These are phyloP conservation scores for Protaetia brevitarsis DNA, from an alignment of 1,140 invertebrate genomes.

Conservation along the genomic window DNA sequence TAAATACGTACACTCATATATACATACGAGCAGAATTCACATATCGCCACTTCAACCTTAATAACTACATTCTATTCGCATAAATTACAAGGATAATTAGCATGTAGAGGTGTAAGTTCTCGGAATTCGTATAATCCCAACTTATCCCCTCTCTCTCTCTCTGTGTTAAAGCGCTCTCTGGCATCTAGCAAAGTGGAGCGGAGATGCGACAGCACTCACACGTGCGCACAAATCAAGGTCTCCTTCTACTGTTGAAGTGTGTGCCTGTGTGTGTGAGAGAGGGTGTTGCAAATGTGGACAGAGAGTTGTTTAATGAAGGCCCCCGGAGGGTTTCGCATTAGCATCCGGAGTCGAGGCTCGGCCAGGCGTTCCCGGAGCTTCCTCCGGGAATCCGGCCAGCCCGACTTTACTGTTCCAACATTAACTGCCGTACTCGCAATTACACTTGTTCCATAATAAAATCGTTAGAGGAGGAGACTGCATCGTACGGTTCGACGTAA, in stretches of 20 bases:
- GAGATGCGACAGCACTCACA: too few relatives aligned
- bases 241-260: too few relatives aligned
- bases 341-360: constrained; percentile 25
- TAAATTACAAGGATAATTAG: constrained; percentile 23
- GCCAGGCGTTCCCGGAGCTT: constrained; percentile 20
- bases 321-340: constrained; percentile 27
- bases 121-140: constrained; percentile 21
- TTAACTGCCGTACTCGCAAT: constrained; percentile 25
- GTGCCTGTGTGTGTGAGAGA: neutral
- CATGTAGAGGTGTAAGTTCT: constrained; percentile 23
- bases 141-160: neutral
- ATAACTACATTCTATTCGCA: constrained; percentile 13
- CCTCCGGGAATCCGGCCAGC: constrained; percentile 24
- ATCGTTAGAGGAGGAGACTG: neutral
- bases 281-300: constrained; percentile 26
- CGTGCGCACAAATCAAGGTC: too few relatives aligned
- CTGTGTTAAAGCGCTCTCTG: neutral
- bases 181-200: neutral
- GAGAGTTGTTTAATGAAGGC: constrained; percentile 29
- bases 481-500: neutral
- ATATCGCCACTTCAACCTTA: constrained; percentile 12
- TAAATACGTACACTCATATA: too few relatives aligned
- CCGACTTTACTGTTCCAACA: constrained; percentile 24
- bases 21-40: neutral
- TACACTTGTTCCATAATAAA: constrained; percentile 26